Evolutionary conservation across 2,888 invertebrate genomes (phyloP), one percentile per base, ranked within the genome.

Genomic region (Hyposoter didymator): DNA sequence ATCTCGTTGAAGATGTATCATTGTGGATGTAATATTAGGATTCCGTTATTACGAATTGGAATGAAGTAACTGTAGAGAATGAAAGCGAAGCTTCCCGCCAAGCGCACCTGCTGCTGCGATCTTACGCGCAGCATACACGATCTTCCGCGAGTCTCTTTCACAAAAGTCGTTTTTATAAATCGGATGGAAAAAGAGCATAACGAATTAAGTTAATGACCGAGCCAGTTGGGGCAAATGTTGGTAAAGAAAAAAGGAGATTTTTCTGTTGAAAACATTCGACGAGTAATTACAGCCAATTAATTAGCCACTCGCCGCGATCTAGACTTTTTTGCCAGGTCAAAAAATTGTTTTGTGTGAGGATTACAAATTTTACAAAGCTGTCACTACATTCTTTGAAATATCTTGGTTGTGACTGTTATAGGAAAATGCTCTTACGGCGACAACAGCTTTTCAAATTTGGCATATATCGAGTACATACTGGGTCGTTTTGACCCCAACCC

Each of bases 41-140:
- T 59, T 70, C 75, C 67, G 69, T 82, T 75, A 75, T 70, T 74
- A 43, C 39, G 49, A 72, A 76, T 84, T 84, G 47, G 66, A 72
- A 67, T 47, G 75, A 62, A 47, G 47, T 52, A 28, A 59, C 75
- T n/a, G 43, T 8, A 55, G 35, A 76, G 47, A 76, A 84, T 39
- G 80, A 80, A 80, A 84, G 76, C 70, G 75, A 80, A 72, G 75
- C 69, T 64, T 28, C 8, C 74, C n/a, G n/a, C 64, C 52, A 19
- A 47, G 28, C 8, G 14, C 66, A 32, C 49, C 66, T 66, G n/a
- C n/a, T n/a, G n/a, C n/a, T n/a, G 39, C 49, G 73, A 66, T 72
- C n/a, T 19, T 35, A 45, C 76, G 43, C 19, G 6, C n/a, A 19
- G 28, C 22, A 49, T 28, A 8, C n/a, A 17, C 43, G 22, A 43